phyloP scores from a whole-genome alignment of 2,113 vertebrate species.

The Alethe castanea region DNA sequence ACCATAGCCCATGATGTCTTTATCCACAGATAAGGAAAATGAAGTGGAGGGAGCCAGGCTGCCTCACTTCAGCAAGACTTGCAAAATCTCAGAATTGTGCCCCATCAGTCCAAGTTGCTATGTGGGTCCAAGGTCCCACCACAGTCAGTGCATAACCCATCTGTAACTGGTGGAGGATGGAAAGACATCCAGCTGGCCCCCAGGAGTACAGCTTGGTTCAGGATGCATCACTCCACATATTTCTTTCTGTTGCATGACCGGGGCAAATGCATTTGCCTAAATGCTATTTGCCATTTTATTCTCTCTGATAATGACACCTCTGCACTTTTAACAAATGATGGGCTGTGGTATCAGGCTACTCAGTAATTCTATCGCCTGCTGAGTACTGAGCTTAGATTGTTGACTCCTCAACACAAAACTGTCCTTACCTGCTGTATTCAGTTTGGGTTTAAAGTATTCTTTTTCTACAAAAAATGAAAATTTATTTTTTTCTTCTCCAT shows the following conservation, averaged over 20 bases:
- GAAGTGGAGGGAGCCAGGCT: background rate
- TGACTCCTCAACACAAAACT: background rate
- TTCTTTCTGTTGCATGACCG: background rate
- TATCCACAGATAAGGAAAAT: background rate
- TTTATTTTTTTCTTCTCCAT: background rate
- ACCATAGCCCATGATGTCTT: background rate
- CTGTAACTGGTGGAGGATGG: accelerated
- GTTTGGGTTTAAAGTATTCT: background rate
- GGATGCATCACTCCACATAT: accelerated
- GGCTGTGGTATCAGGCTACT: background rate
- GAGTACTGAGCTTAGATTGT: background rate
- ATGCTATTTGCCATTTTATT: background rate
- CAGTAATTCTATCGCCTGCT: background rate
- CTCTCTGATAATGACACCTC: background rate
- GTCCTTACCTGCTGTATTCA: background rate
- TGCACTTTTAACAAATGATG: background rate
- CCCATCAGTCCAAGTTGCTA: background rate
- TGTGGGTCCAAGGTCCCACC: background rate
- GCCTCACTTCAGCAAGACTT: background rate
- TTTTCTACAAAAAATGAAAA: background rate
- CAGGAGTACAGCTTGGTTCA: background rate
- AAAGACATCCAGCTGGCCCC: background rate
- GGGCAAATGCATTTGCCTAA: background rate
- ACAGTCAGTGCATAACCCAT: background rate
- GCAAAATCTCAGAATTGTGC: background rate